phyloP scores from a whole-genome alignment of 2,888 invertebrate genomes.

The Nezara viridula region DNA sequence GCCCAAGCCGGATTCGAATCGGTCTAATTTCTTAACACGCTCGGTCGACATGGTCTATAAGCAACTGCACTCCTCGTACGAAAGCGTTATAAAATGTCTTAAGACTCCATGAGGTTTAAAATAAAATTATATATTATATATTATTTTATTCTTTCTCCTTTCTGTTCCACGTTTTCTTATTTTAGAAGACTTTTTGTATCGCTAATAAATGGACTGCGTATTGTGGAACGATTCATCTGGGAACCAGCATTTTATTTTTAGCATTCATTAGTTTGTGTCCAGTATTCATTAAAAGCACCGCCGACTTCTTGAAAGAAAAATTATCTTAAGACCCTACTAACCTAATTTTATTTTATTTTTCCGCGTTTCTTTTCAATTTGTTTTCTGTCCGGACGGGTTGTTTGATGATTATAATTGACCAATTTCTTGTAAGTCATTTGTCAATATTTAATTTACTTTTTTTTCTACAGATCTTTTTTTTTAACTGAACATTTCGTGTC shows the following conservation, averaged over 20 bases:
- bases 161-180: neutral
- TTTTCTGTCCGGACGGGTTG: neutral
- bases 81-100: no score
- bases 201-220: neutral
- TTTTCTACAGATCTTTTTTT: neutral
- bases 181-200: neutral
- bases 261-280: constrained; percentile 9
- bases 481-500: neutral
- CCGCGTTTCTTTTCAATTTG: neutral
- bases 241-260: neutral
- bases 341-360: neutral
- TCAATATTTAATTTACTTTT: neutral
- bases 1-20: no score
- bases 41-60: no score
- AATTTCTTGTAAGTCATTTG: neutral
- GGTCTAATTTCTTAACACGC: no score
- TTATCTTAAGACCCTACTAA: neutral
- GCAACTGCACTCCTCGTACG: no score
- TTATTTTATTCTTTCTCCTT: neutral
- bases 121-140: no score
- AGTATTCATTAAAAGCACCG: neutral
- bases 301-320: constrained; percentile 28
- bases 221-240: neutral
- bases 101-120: no score
- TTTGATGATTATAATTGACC: constrained; percentile 4